These are phyloP conservation scores for Patella pellucida DNA, from an alignment of 2,888 invertebrate species.

Conservation along the genomic window DNA sequence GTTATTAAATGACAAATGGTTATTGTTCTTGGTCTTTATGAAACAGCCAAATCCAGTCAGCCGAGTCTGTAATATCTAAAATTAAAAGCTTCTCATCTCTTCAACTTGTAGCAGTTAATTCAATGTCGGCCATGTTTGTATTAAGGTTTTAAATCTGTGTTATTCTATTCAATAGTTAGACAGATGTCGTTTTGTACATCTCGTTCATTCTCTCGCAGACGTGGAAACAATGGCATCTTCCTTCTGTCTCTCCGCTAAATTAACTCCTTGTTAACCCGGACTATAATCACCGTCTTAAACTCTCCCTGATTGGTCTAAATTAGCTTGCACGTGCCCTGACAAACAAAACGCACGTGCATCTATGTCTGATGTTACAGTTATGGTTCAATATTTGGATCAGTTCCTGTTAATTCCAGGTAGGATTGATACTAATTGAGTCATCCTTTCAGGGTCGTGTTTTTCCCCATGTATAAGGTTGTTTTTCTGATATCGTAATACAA, in stretches of 20 bases:
- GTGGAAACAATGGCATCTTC: constrained; percentile 3
- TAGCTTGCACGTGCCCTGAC: neutral
- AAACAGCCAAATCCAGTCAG: too few species aligned
- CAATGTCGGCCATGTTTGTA: too few species aligned
- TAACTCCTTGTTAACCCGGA: constrained; percentile 2
- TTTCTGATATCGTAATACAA: too few species aligned
- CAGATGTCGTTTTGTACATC: neutral
- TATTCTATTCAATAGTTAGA: neutral
- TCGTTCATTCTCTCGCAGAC: neutral
- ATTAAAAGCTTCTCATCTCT: too few species aligned
- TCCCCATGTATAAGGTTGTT: too few species aligned
- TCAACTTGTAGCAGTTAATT: too few species aligned
- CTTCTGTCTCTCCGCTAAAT: constrained; percentile 10
- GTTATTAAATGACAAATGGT: too few species aligned
- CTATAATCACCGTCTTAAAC: constrained; percentile 5
- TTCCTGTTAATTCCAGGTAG: neutral
- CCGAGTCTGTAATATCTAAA: too few species aligned
- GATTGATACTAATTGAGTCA: too few species aligned
- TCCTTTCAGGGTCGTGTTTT: too few species aligned
- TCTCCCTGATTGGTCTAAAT: constrained; percentile 4
- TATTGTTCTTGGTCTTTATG: too few species aligned
- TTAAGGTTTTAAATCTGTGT: too few species aligned
- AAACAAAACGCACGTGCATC: constrained; percentile 11
- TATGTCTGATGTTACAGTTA: neutral
- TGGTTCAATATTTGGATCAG: neutral